Conservation (phyloP, 2,888 invertebrate species). For the Heliconius charithonia region DNA sequence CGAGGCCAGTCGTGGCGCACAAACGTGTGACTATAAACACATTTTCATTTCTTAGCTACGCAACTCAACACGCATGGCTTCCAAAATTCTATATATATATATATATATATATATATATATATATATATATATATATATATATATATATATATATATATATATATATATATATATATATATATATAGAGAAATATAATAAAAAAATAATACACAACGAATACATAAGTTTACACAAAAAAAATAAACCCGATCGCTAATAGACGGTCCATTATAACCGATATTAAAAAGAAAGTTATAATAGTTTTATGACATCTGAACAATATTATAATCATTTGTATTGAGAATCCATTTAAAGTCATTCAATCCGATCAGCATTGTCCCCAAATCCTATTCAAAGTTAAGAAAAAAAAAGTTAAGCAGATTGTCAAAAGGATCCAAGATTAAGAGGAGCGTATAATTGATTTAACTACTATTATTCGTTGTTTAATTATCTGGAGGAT, state of each 20-base stretch:
- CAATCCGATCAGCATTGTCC: conserved; percentile 19
- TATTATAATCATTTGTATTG: not conserved
- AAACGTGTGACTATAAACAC: no score
- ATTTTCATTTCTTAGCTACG: no score
- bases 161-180: no score
- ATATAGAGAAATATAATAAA: no score
- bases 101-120: no score
- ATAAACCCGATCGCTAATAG: not conserved
- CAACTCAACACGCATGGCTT: no score
- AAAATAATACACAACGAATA: not conserved
- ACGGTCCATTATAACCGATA: not conserved
- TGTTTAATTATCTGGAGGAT: conserved; percentile 23
- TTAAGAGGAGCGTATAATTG: conserved; percentile 32
- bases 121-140: no score
- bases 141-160: no score
- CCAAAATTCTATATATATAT: no score
- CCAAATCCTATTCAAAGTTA: not conserved
- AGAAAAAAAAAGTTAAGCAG: conserved; percentile 23
- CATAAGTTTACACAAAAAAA: not conserved
- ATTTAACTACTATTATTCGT: conserved; percentile 23
- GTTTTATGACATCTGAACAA: conserved; percentile 4
- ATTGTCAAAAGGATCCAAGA: conserved; percentile 35
- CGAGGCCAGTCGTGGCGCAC: no score
- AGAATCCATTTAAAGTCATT: conserved; percentile 14
- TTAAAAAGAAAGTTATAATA: conserved; percentile 7